These are phyloP conservation scores for Eulimnadia texana DNA, from an alignment of 1,140 invertebrate genomes.

Conservation along the genomic window DNA sequence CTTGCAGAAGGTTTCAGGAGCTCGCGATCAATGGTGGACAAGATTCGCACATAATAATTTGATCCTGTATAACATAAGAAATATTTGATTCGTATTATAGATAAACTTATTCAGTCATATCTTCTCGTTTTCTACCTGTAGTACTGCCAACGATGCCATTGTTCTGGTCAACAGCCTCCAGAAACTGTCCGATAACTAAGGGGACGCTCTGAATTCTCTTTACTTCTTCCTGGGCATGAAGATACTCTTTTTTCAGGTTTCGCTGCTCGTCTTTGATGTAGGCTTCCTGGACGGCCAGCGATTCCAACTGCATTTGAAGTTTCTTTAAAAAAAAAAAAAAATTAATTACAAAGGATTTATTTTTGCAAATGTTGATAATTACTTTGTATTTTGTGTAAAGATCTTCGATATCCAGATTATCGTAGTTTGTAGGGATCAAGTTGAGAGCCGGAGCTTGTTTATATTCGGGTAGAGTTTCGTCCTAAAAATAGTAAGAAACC, in stretches of 20 bases:
- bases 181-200: conserved; percentile 91
- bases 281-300: conserved; percentile 92
- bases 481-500: conserved; percentile 21
- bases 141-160: conserved; percentile 82
- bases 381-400: conserved; percentile 90
- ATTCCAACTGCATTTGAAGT: conserved; percentile 87
- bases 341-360: not conserved
- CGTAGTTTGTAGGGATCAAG: conserved; percentile 30
- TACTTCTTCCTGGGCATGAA: conserved; percentile 95
- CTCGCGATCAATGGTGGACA: conserved; percentile 91
- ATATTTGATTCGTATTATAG: conserved; percentile 2
- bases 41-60: conserved; percentile 94
- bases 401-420: conserved; percentile 76
- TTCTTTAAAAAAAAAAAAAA: conserved; percentile 44
- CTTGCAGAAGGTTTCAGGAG: conserved; percentile 87
- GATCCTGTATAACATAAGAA: conserved; percentile 43
- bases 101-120: too few species aligned
- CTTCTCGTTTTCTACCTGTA: conserved; percentile 37
- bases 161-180: conserved; percentile 96
- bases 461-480: conserved; percentile 23
- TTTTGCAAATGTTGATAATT: conserved; percentile 18
- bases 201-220: conserved; percentile 96
- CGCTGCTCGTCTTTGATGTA: conserved; percentile 98
- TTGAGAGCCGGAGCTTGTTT: conserved; percentile 27
- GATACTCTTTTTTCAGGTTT: conserved; percentile 92